Evolutionary conservation across 2,797 vertebrate species (phyloP), one percentile per base, ranked within the genome.

Genomic region (Urophycis tenuis): DNA sequence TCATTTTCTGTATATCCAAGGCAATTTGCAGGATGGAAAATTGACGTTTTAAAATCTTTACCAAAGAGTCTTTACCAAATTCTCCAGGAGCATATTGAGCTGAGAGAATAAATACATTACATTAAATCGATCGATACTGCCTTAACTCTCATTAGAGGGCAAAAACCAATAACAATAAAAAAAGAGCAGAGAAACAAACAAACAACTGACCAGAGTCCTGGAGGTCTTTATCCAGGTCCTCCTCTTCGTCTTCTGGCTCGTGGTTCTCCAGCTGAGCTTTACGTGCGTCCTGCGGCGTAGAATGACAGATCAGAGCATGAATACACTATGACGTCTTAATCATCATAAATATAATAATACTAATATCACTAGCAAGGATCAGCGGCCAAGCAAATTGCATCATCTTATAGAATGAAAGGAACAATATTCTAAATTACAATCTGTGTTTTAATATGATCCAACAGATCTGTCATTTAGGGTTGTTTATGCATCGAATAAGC

Each of bases 231-330:
- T 96, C 94, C 88, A 96, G 86, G 34, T 98, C 96, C 79, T 98
- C 96, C 39, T 98, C 96, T 39, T 98, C 96, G 32, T 98, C 96
- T 80, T 98, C 96, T 0, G 96, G 96, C 86, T 98, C 96, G 2
- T 98, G 96, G 87, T 98, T 98, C 93, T 98, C 96, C 89, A 98
- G 88, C 89, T 98, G 96, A 72, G 96, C 96, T 85, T 95, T 95
- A 64, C 96, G 94, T 1, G 96, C 96, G 45, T 98, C 96, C 96
- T 98, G 78, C 7, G 15, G 39, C 25, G 3, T 25, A 76, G 6
- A 81, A 32, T 12, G n/a, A 72, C 11, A 73, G 8, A 15, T 35
- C 76, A 70, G 22, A 14, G 14, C 17, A 78, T 19, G 33, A 32
- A 15, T 11, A 9, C 60, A 67, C 60, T 29, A 25, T 25, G 60